Conservation (phyloP, 2,797 vertebrate genomes). For the Danio tinwini region DNA sequence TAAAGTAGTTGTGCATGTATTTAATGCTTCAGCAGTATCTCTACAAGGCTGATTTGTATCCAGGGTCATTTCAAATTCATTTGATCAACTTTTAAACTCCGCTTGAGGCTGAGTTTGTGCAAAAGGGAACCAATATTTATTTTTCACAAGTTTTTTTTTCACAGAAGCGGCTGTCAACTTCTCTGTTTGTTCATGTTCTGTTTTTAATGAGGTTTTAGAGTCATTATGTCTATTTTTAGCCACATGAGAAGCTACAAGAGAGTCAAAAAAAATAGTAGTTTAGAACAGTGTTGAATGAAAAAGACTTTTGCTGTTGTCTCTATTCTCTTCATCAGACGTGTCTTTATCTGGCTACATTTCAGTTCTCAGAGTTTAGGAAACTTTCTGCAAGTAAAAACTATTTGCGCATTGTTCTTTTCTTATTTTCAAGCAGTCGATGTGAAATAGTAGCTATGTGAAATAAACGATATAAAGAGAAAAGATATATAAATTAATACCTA, state of each 20-base stretch:
- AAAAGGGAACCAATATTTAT: conserved; percentile 33
- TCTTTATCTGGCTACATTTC: conserved; percentile 35
- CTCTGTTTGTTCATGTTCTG: conserved; percentile 16
- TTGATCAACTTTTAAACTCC: conserved; percentile 32
- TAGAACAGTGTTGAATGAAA: conserved; percentile 16
- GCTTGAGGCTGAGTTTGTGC: neutral
- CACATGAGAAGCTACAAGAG: conserved; percentile 8
- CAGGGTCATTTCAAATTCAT: conserved; percentile 11
- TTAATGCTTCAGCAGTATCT: neutral
- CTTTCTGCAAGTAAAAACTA: conserved; percentile 41
- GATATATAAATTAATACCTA: conserved; percentile 75
- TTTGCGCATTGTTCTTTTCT: conserved; percentile 47
- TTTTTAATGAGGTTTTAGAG: conserved; percentile 26
- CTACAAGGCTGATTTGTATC: neutral
- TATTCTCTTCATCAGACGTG: conserved; percentile 28
- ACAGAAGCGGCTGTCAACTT: neutral
- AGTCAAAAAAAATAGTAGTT: conserved; percentile 26
- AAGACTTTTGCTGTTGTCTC: conserved; percentile 14
- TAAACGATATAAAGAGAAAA: conserved; percentile 64
- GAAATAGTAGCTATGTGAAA: conserved; percentile 61
- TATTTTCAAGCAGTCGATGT: conserved; percentile 57
- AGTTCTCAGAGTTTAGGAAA: conserved; percentile 18
- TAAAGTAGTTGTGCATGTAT: conserved; percentile 16
- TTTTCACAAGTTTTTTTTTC: conserved; percentile 9
- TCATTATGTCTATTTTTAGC: conserved; percentile 27